A percentile compares a stretch with the other conserved stretches of the same genome.
Evolutionary conservation across 92 coral and sea anemone genomes (phyloP).

Genomic region (Diadumene lineata): DNA sequence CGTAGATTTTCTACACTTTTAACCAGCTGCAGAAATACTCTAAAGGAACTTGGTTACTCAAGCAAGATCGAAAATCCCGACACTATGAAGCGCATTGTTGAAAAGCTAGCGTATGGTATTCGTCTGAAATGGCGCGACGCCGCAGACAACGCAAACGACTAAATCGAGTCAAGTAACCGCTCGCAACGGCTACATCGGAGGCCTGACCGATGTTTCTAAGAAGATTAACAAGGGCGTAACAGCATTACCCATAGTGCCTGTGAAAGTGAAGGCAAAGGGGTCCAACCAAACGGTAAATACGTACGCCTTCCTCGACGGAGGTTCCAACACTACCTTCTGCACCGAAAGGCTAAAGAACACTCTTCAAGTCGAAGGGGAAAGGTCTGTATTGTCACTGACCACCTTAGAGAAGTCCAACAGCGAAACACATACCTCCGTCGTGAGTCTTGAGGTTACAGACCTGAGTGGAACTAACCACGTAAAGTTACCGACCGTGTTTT

Average conservation of each 20-base stretch:
- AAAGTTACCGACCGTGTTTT: slow-evolving; percentile 17
- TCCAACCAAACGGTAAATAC: slow-evolving; percentile 16
- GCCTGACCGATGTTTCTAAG: too few relatives aligned
- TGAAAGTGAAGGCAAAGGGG: slow-evolving; percentile 17
- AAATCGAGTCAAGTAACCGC: slow-evolving; percentile 1
- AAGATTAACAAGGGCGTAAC: too few relatives aligned
- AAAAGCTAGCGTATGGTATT: slow-evolving; percentile 50
- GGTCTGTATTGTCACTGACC: slow-evolving; percentile 37
- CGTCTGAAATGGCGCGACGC: slow-evolving; percentile 15
- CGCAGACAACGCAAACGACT: slow-evolving; percentile 25
- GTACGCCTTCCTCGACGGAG: slow-evolving; percentile 50
- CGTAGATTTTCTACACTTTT: slow-evolving; percentile 52
- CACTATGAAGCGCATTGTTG: slow-evolving; percentile 37
- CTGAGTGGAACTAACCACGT: slow-evolving; percentile 5
- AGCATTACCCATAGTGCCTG: slow-evolving; percentile 32
- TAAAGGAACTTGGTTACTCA: slow-evolving; percentile 55
- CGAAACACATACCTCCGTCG: slow-evolving; percentile 1
- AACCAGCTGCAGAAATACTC: slow-evolving; percentile 62
- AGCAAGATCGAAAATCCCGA: slow-evolving; percentile 59
- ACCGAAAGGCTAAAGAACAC: slow-evolving; percentile 31
- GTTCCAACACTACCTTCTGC: slow-evolving; percentile 44
- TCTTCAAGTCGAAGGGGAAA: slow-evolving; percentile 17
- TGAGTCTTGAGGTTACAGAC: slow-evolving; percentile 27
- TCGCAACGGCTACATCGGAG: slow-evolving; percentile 31
- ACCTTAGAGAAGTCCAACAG: slow-evolving; percentile 18